A percentile compares a stretch with the other conserved stretches of the same genome.
Evolutionary conservation across 2,797 vertebrate genomes (phyloP).

Genomic region (Oreortyx pictus): DNA sequence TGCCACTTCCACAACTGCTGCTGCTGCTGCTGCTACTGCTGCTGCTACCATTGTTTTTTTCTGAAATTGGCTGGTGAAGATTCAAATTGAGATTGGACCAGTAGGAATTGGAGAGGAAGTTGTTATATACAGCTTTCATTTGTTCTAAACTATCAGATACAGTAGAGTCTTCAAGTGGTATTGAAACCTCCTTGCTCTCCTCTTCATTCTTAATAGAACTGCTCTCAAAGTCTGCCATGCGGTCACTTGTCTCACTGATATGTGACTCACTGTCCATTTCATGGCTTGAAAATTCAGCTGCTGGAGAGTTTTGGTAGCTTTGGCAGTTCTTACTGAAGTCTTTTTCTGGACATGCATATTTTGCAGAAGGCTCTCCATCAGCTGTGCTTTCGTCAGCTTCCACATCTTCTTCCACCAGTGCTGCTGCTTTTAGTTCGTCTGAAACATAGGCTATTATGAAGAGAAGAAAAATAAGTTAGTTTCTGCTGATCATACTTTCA

Average conservation of each 20-base stretch:
- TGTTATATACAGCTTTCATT: constrained; percentile 99
- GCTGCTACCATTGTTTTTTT: constrained; percentile 91
- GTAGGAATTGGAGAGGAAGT: constrained; percentile 98
- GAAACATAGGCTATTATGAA: constrained; percentile 90
- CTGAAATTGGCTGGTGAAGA: constrained; percentile 88
- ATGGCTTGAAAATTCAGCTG: constrained; percentile 95
- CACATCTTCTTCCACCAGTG: constrained; percentile 89
- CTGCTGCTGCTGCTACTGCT: constrained; percentile 97
- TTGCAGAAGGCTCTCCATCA: constrained; percentile 91
- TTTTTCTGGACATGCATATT: constrained; percentile 92
- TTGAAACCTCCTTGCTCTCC: constrained; percentile 88
- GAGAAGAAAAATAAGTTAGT: constrained; percentile 72
- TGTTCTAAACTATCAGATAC: constrained; percentile 96
- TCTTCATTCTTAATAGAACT: constrained; percentile 96
- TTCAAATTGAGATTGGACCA: constrained; percentile 97
- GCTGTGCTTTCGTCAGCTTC: constrained; percentile 88
- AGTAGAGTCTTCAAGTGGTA: constrained; percentile 85
- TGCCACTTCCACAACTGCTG: constrained; percentile 94
- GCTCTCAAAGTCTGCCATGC: constrained; percentile 96
- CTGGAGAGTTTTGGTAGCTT: constrained; percentile 92
- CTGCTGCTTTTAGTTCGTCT: constrained; percentile 96
- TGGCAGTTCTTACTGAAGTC: constrained; percentile 89
- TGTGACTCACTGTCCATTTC: constrained; percentile 99
- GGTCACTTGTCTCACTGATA: constrained; percentile 96
- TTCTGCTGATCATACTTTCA: constrained; percentile 57